phyloP scores from a whole-genome alignment of 2,797 vertebrate species.

The Trachops cirrhosus region DNA sequence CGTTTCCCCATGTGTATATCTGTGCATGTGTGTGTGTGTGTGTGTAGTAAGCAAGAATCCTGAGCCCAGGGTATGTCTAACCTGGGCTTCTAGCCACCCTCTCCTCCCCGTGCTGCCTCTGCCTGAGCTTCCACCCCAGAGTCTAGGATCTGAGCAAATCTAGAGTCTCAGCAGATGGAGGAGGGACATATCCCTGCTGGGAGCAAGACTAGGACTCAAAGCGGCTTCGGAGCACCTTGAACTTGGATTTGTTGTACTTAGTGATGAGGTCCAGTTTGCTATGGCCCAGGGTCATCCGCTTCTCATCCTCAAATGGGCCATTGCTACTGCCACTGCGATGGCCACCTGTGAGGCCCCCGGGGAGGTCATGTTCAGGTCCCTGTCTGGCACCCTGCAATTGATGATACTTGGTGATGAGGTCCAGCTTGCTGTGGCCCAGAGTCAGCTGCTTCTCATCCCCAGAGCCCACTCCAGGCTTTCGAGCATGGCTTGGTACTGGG shows the following conservation, averaged over 20 bases:
- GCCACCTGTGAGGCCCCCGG: background rate
- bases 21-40: background rate
- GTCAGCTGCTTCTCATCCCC: constrained; percentile 89
- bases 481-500: constrained; percentile 72
- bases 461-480: background rate
- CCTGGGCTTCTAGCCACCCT: background rate
- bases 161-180: background rate
- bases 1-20: background rate
- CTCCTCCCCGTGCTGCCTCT: background rate
- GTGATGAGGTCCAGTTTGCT: constrained; percentile 97
- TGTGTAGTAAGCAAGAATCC: background rate
- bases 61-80: background rate
- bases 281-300: constrained; percentile 96
- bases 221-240: constrained; percentile 91
- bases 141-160: background rate
- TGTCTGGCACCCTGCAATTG: constrained; percentile 85
- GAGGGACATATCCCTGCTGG: background rate
- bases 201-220: constrained; percentile 87
- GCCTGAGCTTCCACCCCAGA: no score
- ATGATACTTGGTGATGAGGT: constrained; percentile 92
- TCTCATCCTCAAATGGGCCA: constrained; percentile 84
- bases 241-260: constrained; percentile 93
- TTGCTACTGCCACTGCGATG: constrained; percentile 59
- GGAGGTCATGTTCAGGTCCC: constrained; percentile 69
- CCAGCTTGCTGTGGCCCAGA: constrained; percentile 90